These are phyloP conservation scores for Zosterops japonicus DNA, from an alignment of 2,113 vertebrate genomes.

Conservation along the genomic window DNA sequence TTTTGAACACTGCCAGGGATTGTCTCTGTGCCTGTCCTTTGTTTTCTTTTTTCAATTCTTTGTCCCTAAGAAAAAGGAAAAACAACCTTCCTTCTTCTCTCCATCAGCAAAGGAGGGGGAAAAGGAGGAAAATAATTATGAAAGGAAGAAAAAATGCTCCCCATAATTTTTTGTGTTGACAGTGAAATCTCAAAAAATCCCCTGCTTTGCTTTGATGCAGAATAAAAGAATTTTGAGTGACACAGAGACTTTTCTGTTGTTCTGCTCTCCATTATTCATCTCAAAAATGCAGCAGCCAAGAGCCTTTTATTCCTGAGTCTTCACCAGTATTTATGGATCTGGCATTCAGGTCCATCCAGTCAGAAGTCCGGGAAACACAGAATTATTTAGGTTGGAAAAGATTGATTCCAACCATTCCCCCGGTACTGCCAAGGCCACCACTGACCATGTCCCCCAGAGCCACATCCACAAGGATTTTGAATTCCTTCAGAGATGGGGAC, in stretches of 20 bases:
- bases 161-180: background rate
- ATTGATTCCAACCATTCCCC: background rate
- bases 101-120: background rate
- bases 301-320: background rate
- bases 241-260: background rate
- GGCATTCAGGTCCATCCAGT: background rate
- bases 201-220: conserved; percentile 4
- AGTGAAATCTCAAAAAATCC: background rate
- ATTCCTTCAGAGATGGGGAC: background rate
- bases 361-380: background rate
- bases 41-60: background rate
- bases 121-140: background rate
- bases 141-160: background rate
- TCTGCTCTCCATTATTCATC: background rate
- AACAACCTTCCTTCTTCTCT: background rate
- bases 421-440: background rate
- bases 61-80: background rate
- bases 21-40: background rate
- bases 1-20: background rate
- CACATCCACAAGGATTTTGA: background rate
- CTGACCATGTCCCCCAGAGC: background rate
- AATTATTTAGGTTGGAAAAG: background rate
- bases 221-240: conserved; percentile 14
- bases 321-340: background rate
- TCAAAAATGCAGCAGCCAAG: background rate